phyloP scores from a whole-genome alignment of 1,140 invertebrate species.

The Laupala kohalensis region DNA sequence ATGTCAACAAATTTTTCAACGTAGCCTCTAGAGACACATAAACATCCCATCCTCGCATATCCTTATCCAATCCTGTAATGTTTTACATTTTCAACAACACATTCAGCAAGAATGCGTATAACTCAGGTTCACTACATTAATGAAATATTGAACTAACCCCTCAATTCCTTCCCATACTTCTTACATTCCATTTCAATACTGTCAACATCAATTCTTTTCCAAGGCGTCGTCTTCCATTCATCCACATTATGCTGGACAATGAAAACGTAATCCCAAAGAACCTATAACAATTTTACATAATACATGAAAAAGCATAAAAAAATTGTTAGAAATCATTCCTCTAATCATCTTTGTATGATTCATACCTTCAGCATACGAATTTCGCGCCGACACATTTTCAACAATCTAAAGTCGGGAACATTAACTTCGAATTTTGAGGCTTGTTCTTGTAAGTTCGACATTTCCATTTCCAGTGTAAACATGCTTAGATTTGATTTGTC shows the following conservation, averaged over 20 bases:
- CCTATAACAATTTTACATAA: slow-evolving; percentile 33
- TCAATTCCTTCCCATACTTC: slow-evolving; percentile 72
- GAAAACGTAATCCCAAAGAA: slow-evolving; percentile 81
- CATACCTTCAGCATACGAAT: slow-evolving; percentile 60
- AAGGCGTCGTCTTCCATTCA: slow-evolving; percentile 84
- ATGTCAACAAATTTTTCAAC: slow-evolving; percentile 76
- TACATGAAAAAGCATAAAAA: no score
- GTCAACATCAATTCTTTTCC: slow-evolving; percentile 88
- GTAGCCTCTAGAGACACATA: slow-evolving; percentile 55
- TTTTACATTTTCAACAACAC: no score
- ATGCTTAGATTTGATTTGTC: slow-evolving; percentile 61
- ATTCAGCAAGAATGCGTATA: no score
- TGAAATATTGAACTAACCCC: slow-evolving; percentile 33
- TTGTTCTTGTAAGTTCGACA: slow-evolving; percentile 51
- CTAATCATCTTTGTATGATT: no score
- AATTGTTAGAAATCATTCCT: no score
- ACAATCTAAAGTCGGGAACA: slow-evolving; percentile 64
- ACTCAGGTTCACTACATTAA: no score
- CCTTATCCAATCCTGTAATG: slow-evolving; percentile 60
- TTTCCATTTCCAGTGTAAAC: slow-evolving; percentile 51
- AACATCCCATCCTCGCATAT: slow-evolving; percentile 68
- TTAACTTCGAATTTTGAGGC: slow-evolving; percentile 75
- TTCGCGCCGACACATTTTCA: slow-evolving; percentile 62
- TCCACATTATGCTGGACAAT: slow-evolving; percentile 68
- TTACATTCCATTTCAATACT: slow-evolving; percentile 90